Base-by-base conservation (phyloP, 2,888 invertebrate species). In the Eurytoma adleriae region DNA sequence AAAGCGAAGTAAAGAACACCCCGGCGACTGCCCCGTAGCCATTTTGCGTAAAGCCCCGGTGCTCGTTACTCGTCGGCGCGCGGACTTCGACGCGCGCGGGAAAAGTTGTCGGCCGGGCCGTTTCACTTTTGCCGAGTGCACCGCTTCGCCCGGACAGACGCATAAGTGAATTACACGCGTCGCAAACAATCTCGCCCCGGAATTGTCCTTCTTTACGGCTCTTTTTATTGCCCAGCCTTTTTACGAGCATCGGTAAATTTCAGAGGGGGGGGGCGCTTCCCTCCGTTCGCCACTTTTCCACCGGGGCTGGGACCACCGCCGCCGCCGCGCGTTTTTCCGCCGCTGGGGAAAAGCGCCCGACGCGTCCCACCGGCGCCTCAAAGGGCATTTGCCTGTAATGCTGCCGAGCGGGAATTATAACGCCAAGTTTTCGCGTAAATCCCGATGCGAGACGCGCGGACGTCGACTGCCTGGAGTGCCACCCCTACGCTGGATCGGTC, bases 221-320 rank as follows among this genome's bases (percentile, higher is more conserved):
- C 78, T 80, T 78, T 84, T 84, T 83, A 85, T 82, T 80, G 62
- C 80, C 27, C 14, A 14, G 20, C 79, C 77, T 82, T 83, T 85
- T 85, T 84, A 83, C 80, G 82, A 57, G 68, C 78, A 82, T 83
- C 78, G 83, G 82, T 73, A 75, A 83, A 85, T 84, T 84, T 83
- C 81, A 76, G 69, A 57, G 82, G 74, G 40, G 7, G 24, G 24
- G 2, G 24, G 64, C 62, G 64, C 64, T 64, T 40, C 40, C 40
- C 40, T 64, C 56, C 66, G 56, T 66, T 62, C 62, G 52, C 61
- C 72, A 71, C 71, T 71, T 71, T 71, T 71, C 57, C 40, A 70
- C 30, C 18, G n/a, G 48, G 50, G 1, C 24, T 1, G 7, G 18
- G 12, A n/a, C 66, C n/a, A 4, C 24, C 24, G 24, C 2, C 24